Percentiles rank a stretch among this genome's conserved stretches.
Conservation (phyloP, 37 sponge, comb jelly and placozoan species). For the Bolinopsis microptera region DNA sequence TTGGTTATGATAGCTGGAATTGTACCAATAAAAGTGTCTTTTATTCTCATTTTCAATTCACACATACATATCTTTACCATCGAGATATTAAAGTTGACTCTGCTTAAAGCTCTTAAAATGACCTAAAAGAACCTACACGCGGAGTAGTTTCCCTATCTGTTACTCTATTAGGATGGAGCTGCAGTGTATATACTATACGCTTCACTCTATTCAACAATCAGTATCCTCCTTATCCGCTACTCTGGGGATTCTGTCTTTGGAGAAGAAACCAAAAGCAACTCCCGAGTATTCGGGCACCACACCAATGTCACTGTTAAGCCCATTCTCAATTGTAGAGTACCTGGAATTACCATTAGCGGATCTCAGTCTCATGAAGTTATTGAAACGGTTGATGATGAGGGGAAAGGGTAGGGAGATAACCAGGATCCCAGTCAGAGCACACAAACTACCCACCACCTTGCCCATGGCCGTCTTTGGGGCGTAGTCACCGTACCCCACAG, state of each 20-base stretch:
- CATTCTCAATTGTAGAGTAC: slow-evolving; percentile 38
- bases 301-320: not conserved
- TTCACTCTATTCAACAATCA: too few species aligned
- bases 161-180: too few species aligned
- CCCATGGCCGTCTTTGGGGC: not conserved
- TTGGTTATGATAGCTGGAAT: too few species aligned
- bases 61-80: too few species aligned
- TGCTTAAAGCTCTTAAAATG: too few species aligned
- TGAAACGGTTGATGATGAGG: slow-evolving; percentile 54
- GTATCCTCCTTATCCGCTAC: not conserved
- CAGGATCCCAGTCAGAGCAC: slow-evolving; percentile 63
- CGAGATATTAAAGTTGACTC: too few species aligned
- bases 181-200: too few species aligned
- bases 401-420: slow-evolving; percentile 65
- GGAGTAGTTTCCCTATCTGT: too few species aligned
- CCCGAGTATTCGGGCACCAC: slow-evolving; percentile 30
- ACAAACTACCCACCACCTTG: slow-evolving; percentile 42
- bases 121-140: too few species aligned
- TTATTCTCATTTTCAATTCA: too few species aligned
- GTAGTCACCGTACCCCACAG: slow-evolving; percentile 61
- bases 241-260: not conserved
- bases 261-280: slow-evolving; percentile 15
- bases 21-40: too few species aligned
- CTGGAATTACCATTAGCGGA: not conserved
- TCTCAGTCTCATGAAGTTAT: slow-evolving; percentile 55